Base-by-base conservation (phyloP, 2,888 invertebrate genomes). In the Agonopterix alstromeriana region DNA sequence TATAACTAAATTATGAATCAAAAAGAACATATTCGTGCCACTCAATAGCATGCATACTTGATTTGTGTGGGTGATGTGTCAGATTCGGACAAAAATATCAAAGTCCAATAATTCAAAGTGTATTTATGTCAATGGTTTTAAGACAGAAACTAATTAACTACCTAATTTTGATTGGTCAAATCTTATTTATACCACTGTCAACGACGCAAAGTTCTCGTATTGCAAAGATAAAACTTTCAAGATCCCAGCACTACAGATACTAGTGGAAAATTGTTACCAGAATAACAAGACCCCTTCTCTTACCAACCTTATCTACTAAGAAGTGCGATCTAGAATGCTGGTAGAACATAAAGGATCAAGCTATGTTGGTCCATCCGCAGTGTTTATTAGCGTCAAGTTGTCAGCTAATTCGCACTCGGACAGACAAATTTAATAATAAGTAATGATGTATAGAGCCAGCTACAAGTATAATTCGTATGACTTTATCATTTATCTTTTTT, bases 361-460 rank as follows among this genome's bases (percentile, higher is more conserved):
- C 49, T 42, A 46, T 27, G 38, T 50, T 68, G 70, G 77, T 63
- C 46, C 48, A 51, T 58, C 56, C 56, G 53, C 61, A 58, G 69
- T 74, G 76, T 77, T 75, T 78, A 75, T 79, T 78, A 80, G 65
- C 67, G 79, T 79, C 77, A 73, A 73, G 69, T 68, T 62, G 70
- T 70, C 71, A 63, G 70, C 70, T 82, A 79, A 82, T 79, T 80
- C 66, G 69, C 63, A 61, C 62, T 53, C 59, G 65, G 71, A 79
- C 70, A 70, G 81, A 75, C 79, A 77, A 82, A 82, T 77, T 77
- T 74, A 78, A 77, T 77, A 75, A 72, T 63, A 65, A 70, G 65
- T 72, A 74, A 70, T 70, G 65, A 70, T 71, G 64, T 67, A 62
- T 65, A 43, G 46, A 45, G 35, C 11, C 36, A 17, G 36, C 36